phyloP scores from a whole-genome alignment of 35 echinoderm and acorn worm species.

The Heliocidaris tuberculata region DNA sequence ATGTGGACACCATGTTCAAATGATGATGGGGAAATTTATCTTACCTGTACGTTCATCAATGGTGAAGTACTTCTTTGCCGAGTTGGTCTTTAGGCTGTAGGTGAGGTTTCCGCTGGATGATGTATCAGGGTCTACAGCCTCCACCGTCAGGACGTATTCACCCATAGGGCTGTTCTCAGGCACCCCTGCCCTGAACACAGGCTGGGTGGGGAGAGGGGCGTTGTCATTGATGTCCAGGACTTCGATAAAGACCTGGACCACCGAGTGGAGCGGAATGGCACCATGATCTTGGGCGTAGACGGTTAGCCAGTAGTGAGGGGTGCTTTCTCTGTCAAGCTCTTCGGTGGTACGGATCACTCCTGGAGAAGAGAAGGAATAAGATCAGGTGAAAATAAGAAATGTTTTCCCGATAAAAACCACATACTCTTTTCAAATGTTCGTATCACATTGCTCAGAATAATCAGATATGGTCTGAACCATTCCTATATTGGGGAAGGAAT shows the following conservation, averaged over 20 bases:
- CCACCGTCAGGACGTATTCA: constrained; percentile 57
- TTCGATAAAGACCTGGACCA: constrained; percentile 80
- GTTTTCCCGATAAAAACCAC: neutral
- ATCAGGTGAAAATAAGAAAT: neutral
- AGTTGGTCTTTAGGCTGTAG: constrained; percentile 56
- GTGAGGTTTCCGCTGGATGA: constrained; percentile 58
- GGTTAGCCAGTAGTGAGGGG: constrained; percentile 85
- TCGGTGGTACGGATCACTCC: constrained; percentile 80
- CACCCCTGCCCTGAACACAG: constrained; percentile 67
- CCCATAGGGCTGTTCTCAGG: constrained; percentile 65
- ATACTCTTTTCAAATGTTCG: neutral
- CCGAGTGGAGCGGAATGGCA: constrained; percentile 79
- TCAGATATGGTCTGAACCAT: too few relatives aligned
- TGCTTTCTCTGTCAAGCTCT: constrained; percentile 74
- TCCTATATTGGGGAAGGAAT: too few relatives aligned
- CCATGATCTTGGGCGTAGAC: constrained; percentile 91
- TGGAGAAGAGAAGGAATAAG: constrained; percentile 48
- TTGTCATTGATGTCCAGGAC: constrained; percentile 93
- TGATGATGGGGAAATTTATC: neutral
- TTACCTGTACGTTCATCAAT: constrained; percentile 80
- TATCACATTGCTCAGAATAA: neutral
- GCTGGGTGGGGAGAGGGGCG: constrained; percentile 64
- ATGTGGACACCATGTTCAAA: too few relatives aligned
- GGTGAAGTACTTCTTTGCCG: constrained; percentile 62
- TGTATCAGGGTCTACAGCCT: constrained; percentile 70